A percentile compares a stretch with the other conserved stretches of the same genome.
phyloP scores from a whole-genome alignment of 2,113 vertebrate genomes.

The Festucalex cinctus region DNA sequence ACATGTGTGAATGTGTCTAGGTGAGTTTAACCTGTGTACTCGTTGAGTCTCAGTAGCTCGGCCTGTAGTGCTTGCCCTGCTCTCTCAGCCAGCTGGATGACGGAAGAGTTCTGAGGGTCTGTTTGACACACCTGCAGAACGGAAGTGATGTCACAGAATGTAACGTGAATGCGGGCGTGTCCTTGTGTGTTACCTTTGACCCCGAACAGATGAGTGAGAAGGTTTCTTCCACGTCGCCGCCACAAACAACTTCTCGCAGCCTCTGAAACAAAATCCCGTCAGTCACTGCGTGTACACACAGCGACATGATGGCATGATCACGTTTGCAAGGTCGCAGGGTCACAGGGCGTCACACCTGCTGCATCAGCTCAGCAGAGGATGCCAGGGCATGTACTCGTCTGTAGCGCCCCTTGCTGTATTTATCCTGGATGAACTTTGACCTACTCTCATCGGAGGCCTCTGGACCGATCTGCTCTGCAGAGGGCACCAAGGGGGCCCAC shows the following conservation, averaged over 20 bases:
- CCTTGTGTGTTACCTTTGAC: conserved; percentile 52
- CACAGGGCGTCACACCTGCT: conserved; percentile 56
- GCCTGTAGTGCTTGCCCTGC: conserved; percentile 66
- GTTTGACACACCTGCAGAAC: conserved; percentile 51
- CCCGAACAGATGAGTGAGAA: conserved; percentile 75
- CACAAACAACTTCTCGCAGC: conserved; percentile 66
- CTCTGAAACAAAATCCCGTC: conserved; percentile 55
- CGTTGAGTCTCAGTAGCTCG: conserved; percentile 70
- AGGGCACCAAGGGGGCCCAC: conserved; percentile 68
- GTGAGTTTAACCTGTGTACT: conserved; percentile 63
- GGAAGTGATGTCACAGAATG: neutral
- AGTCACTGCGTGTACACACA: no score
- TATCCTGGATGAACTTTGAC: conserved; percentile 65
- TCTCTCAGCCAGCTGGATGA: conserved; percentile 68
- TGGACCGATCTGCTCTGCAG: conserved; percentile 59
- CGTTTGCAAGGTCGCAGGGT: neutral
- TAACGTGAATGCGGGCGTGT: neutral
- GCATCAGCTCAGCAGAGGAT: conserved; percentile 52
- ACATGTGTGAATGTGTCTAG: neutral
- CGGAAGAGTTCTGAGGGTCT: conserved; percentile 50
- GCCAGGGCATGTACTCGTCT: conserved; percentile 62
- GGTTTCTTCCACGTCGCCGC: conserved; percentile 61
- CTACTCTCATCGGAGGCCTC: conserved; percentile 51
- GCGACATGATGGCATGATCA: no score
- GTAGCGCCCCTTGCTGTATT: conserved; percentile 72